phyloP scores from a whole-genome alignment of 2,797 vertebrate genomes.

The Pyrocephalus nanus region DNA sequence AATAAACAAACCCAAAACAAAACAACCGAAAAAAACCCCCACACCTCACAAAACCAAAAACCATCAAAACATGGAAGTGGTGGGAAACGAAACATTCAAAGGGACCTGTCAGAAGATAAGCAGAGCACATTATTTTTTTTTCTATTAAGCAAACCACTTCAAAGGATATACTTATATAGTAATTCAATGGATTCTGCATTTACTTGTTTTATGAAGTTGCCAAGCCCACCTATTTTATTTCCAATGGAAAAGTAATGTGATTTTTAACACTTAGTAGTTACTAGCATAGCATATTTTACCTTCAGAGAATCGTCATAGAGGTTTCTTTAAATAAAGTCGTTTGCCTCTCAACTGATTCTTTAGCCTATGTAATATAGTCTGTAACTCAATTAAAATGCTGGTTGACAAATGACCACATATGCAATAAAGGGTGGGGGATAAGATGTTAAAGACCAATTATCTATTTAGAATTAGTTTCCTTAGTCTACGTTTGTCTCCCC shows the following conservation, averaged over 20 bases:
- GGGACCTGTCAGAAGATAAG: not conserved
- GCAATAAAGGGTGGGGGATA: accelerated
- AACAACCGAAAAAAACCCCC: not conserved
- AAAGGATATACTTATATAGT: not conserved
- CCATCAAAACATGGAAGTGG: not conserved
- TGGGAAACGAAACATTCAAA: not conserved
- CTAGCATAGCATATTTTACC: not conserved
- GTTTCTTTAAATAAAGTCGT: not conserved
- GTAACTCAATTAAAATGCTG: not conserved
- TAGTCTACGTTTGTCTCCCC: not conserved
- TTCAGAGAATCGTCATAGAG: not conserved
- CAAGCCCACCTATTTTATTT: not conserved
- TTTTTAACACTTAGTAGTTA: not conserved
- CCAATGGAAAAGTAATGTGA: not conserved
- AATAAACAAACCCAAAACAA: not conserved
- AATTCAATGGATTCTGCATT: not conserved
- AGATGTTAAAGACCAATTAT: not conserved
- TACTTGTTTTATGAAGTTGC: not conserved
- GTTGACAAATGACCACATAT: not conserved
- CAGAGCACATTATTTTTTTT: not conserved
- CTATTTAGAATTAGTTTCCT: not conserved
- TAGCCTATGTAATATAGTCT: not conserved
- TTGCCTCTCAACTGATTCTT: not conserved
- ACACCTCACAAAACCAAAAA: not conserved
- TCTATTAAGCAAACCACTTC: not conserved